A percentile compares a stretch with the other conserved stretches of the same genome.
phyloP scores from a whole-genome alignment of 2,888 invertebrate genomes.

The Sabatieria punctata region DNA sequence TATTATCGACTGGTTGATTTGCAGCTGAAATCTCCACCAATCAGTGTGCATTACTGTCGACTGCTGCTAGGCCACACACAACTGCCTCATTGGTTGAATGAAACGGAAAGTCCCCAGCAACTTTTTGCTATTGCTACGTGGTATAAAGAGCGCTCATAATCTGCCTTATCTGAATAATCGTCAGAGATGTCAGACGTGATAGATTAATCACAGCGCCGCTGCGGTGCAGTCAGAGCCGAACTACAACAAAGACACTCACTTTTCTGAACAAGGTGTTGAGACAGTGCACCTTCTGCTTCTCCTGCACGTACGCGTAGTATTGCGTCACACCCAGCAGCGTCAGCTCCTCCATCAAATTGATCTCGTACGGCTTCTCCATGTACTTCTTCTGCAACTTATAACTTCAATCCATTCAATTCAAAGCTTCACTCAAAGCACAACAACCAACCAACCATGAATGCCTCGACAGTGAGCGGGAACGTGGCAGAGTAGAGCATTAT shows the following conservation, averaged over 20 bases:
- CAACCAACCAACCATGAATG: slow-evolving; percentile 58
- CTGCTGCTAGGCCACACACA: no score
- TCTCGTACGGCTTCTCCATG: slow-evolving; percentile 83
- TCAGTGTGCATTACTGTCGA: slow-evolving; percentile 12
- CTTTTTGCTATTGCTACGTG: no score
- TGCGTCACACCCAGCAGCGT: slow-evolving; percentile 98
- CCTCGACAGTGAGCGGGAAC: slow-evolving; percentile 92
- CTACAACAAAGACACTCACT: no score
- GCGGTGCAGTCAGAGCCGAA: no score
- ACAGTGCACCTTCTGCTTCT: slow-evolving; percentile 98
- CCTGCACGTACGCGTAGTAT: slow-evolving; percentile 99
- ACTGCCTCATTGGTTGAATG: no score
- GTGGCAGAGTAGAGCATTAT: slow-evolving; percentile 97
- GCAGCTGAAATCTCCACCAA: slow-evolving; percentile 64
- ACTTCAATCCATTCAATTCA: slow-evolving; percentile 3
- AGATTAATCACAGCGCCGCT: no score
- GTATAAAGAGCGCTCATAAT: no score
- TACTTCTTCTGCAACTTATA: slow-evolving; percentile 56
- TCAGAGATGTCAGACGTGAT: no score
- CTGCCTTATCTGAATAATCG: no score
- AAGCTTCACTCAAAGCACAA: slow-evolving; percentile 7
- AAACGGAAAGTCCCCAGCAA: neutral
- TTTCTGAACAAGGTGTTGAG: slow-evolving; percentile 98
- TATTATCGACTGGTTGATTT: slow-evolving; percentile 99
- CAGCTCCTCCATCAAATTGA: slow-evolving; percentile 98